Evolutionary conservation across 2,888 invertebrate species (phyloP).

Genomic region (Glyphotaelius pellucidus): DNA sequence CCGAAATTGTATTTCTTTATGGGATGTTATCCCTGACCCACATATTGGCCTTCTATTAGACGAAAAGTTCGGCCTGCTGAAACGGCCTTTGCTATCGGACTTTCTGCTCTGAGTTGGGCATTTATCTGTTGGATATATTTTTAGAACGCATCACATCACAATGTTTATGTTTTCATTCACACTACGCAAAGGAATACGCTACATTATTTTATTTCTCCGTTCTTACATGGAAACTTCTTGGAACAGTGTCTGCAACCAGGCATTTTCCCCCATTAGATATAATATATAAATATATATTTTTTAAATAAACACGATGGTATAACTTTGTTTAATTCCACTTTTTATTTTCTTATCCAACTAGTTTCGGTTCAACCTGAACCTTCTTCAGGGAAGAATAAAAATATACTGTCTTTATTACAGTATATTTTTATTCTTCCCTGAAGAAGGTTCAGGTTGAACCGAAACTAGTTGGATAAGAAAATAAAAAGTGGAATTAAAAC

Average conservation of each 20-base stretch:
- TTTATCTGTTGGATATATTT: conserved; percentile 16
- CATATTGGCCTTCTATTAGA: conserved; percentile 7
- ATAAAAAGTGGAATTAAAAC: too few species aligned
- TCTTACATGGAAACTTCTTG: not conserved
- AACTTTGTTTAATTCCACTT: too few species aligned
- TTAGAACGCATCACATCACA: not conserved
- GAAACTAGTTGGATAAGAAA: too few species aligned
- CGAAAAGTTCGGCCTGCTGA: conserved; percentile 21
- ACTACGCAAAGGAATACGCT: not conserved
- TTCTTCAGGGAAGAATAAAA: too few species aligned
- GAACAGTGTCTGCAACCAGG: not conserved
- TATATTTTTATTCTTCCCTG: too few species aligned
- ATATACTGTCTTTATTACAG: too few species aligned
- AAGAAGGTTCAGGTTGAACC: too few species aligned
- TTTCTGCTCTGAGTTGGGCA: not conserved
- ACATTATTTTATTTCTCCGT: not conserved
- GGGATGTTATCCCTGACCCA: conserved; percentile 42
- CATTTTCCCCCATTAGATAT: too few species aligned
- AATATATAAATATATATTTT: too few species aligned
- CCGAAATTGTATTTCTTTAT: conserved; percentile 44
- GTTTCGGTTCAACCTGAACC: too few species aligned
- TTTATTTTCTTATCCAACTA: too few species aligned
- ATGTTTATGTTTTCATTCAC: not conserved
- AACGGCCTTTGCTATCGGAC: conserved; percentile 17
- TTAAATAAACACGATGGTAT: too few species aligned